These are phyloP conservation scores for Tenthredo distinguenda DNA, from an alignment of 2,888 invertebrate genomes.

Conservation along the genomic window DNA sequence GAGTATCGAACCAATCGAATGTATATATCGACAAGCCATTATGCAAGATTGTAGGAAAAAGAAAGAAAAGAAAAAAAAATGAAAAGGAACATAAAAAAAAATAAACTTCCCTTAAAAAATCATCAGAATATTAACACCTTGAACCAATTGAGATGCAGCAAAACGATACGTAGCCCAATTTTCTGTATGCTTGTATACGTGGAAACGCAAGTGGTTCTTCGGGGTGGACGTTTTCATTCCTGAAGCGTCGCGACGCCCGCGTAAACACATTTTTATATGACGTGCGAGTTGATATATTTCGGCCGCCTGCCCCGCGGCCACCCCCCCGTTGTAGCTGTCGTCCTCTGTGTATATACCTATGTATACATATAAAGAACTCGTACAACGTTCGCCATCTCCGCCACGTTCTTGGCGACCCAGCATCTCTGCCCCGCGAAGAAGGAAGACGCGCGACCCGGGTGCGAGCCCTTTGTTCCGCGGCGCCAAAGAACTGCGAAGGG, in stretches of 20 bases:
- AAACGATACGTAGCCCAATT: not conserved
- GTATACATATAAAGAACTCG: conserved; percentile 7
- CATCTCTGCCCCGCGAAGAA: not conserved
- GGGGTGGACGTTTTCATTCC: conserved; percentile 67
- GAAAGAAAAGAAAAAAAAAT: not conserved
- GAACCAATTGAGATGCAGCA: not conserved
- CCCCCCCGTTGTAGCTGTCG: not conserved
- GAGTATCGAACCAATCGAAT: conserved; percentile 20
- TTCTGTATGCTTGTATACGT: not conserved
- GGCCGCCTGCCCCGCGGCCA: not conserved
- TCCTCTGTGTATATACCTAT: conserved; percentile 1
- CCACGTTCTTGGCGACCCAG: conserved; percentile 4
- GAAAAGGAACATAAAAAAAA: not conserved
- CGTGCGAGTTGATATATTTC: conserved; percentile 71
- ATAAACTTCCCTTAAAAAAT: not conserved
- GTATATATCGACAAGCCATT: not conserved
- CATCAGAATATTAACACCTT: not conserved
- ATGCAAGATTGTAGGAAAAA: not conserved
- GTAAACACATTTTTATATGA: conserved; percentile 75
- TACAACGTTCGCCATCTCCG: not conserved
- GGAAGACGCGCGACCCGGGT: conserved; percentile 1
- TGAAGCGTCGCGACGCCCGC: conserved; percentile 63
- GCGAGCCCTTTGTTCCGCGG: conserved; percentile 43
- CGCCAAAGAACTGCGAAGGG: conserved; percentile 10
- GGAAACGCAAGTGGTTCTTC: conserved; percentile 49